phyloP scores from a whole-genome alignment of 2,888 invertebrate genomes.

The Nymphalis c-album region DNA sequence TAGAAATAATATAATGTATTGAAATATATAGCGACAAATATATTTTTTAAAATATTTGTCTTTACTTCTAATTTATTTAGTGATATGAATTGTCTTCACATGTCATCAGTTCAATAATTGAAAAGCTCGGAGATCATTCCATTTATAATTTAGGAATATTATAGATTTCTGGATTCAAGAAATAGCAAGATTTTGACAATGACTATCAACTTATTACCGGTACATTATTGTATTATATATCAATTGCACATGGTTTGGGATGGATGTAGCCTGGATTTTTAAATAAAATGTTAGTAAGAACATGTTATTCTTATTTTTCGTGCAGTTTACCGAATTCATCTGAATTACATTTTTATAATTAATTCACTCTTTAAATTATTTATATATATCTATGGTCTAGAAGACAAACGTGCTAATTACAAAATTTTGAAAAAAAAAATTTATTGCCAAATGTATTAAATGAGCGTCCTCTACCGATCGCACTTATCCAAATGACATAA shows the following conservation, averaged over 20 bases:
- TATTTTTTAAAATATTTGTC: constrained; percentile 15
- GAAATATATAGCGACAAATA: constrained; percentile 11
- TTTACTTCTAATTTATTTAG: constrained; percentile 9
- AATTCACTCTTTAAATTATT: no score
- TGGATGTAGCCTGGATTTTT: constrained; percentile 73
- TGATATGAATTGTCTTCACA: constrained; percentile 7
- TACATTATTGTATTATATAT: constrained; percentile 54
- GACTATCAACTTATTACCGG: constrained; percentile 43
- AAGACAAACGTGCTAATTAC: no score
- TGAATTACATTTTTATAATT: no score
- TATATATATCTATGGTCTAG: no score
- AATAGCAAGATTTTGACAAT: constrained; percentile 28
- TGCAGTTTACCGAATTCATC: background rate
- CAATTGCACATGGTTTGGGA: constrained; percentile 77
- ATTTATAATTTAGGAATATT: constrained; percentile 11
- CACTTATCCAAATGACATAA: no score
- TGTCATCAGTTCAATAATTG: background rate
- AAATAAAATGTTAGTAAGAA: constrained; percentile 65
- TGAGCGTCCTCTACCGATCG: no score
- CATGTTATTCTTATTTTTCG: constrained; percentile 39
- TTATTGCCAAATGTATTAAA: no score
- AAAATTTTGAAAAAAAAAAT: no score
- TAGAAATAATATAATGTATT: constrained; percentile 41
- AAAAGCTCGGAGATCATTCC: background rate
- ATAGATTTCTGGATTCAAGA: constrained; percentile 15